These are phyloP conservation scores for Coregonus sp. DNA, from an alignment of 2,797 vertebrate species.

Conservation along the genomic window DNA sequence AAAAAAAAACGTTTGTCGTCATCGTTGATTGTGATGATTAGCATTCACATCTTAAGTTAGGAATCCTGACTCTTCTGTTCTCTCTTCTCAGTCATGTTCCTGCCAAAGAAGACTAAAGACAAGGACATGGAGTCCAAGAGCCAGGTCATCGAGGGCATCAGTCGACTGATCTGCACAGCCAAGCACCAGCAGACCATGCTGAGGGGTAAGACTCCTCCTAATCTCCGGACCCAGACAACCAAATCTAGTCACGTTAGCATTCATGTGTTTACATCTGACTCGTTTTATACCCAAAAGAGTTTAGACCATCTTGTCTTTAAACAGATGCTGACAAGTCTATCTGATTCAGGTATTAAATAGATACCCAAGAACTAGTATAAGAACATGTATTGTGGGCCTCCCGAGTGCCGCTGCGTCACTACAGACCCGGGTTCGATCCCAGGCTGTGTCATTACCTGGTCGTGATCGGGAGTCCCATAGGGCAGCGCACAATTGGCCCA, in stretches of 20 bases:
- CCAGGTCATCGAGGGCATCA: constrained; percentile 97
- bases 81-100: constrained; percentile 89
- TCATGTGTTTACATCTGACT: neutral
- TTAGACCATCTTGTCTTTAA: neutral
- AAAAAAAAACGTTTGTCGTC: too few relatives aligned
- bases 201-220: constrained; percentile 67
- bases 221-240: neutral
- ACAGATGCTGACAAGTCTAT: too few relatives aligned
- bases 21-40: too few relatives aligned
- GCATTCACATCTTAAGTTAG: too few relatives aligned
- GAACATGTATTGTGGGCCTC: too few relatives aligned
- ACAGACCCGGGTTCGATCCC: too few relatives aligned
- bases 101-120: constrained; percentile 98
- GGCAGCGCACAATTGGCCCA: too few relatives aligned
- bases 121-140: constrained; percentile 94
- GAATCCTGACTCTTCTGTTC: neutral
- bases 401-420: too few relatives aligned
- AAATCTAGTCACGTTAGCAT: neutral
- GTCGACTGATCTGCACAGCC: constrained; percentile 96
- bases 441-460: too few relatives aligned
- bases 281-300: neutral
- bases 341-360: too few relatives aligned
- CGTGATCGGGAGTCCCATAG: too few relatives aligned
- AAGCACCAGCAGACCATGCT: constrained; percentile 99
- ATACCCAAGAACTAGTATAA: too few relatives aligned